These are phyloP conservation scores for Abrostola triplasia DNA, from an alignment of 2,888 invertebrate species.

Conservation along the genomic window DNA sequence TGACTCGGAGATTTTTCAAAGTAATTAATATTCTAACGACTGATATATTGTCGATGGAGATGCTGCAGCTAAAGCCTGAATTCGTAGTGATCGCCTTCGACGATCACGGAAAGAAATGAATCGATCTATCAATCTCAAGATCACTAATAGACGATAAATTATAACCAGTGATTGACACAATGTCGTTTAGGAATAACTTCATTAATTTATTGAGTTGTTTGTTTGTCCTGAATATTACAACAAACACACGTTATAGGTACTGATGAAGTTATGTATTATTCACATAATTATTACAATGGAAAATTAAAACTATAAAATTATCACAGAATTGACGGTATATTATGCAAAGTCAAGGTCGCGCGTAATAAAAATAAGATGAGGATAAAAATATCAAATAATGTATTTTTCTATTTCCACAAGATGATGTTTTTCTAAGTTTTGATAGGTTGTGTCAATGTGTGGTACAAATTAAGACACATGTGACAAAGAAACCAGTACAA, in stretches of 20 bases:
- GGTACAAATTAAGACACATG: background rate
- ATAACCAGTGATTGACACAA: background rate
- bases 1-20: too few species aligned
- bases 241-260: slow-evolving; percentile 24
- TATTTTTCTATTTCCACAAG: background rate
- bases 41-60: too few species aligned
- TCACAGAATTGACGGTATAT: background rate
- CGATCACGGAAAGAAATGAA: too few species aligned
- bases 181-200: slow-evolving; percentile 19
- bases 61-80: too few species aligned
- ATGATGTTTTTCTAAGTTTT: background rate
- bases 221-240: slow-evolving; percentile 28
- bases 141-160: background rate
- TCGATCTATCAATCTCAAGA: too few species aligned
- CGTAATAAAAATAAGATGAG: background rate
- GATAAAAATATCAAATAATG: slow-evolving; percentile 1
- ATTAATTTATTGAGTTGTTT: slow-evolving; percentile 40
- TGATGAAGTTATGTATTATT: slow-evolving; percentile 28
- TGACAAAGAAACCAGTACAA: too few species aligned
- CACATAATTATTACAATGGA: slow-evolving; percentile 13
- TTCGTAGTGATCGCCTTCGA: too few species aligned
- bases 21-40: too few species aligned
- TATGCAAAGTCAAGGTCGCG: slow-evolving; percentile 2
- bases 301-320: slow-evolving; percentile 19
- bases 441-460: too few species aligned